These are phyloP conservation scores for Gonioctena quinquepunctata DNA, from an alignment of 1,140 invertebrate species.

Conservation along the genomic window DNA sequence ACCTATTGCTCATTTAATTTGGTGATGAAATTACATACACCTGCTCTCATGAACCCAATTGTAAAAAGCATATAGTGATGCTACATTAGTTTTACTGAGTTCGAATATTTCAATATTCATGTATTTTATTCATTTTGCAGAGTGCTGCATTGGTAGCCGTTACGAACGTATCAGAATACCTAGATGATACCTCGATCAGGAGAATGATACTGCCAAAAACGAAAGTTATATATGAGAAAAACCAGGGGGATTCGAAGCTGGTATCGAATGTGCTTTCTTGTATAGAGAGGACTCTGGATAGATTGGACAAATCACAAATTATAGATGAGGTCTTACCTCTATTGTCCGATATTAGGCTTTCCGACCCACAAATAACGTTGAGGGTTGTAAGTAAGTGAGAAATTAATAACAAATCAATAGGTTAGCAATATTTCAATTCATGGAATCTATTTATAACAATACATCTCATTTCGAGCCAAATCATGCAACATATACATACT, in stretches of 20 bases:
- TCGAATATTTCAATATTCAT: no score
- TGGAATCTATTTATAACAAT: no score
- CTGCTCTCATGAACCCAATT: no score
- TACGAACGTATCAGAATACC: slow-evolving; percentile 80
- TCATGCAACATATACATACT: no score
- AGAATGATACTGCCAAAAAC: slow-evolving; percentile 86
- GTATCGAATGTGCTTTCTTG: slow-evolving; percentile 77
- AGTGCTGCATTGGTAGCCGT: slow-evolving; percentile 89
- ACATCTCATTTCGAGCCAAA: no score
- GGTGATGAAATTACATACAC: no score
- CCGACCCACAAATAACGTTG: slow-evolving; percentile 80
- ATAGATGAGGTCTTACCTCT: slow-evolving; percentile 91
- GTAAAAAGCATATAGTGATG: no score
- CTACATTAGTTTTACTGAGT: no score
- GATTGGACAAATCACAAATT: slow-evolving; percentile 85
- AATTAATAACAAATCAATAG: neutral
- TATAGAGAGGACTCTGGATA: slow-evolving; percentile 77
- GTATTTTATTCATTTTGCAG: slow-evolving; percentile 61
- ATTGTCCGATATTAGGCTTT: slow-evolving; percentile 82
- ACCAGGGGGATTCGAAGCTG: slow-evolving; percentile 76
- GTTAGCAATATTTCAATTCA: no score
- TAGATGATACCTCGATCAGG: slow-evolving; percentile 82
- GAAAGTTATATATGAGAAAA: slow-evolving; percentile 85
- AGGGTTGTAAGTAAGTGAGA: slow-evolving; percentile 81
- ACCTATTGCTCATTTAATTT: no score